Percentiles rank a stretch among this genome's conserved stretches.
phyloP scores from a whole-genome alignment of 2,888 invertebrate species.

The Tetragonisca angustula region DNA sequence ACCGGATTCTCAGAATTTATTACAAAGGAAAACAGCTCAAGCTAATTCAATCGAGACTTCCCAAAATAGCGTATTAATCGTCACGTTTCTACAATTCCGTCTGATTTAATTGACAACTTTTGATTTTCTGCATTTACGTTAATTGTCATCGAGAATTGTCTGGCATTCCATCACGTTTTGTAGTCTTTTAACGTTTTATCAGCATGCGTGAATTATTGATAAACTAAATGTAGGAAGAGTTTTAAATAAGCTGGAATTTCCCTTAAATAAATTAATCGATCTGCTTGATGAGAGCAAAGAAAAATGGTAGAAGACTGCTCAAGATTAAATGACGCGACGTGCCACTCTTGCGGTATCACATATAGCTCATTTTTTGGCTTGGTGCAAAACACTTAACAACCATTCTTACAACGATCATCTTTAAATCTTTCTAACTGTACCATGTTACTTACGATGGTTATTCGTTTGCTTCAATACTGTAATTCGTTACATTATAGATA shows the following conservation, averaged over 20 bases:
- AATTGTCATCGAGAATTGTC: no score
- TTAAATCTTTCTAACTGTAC: background rate
- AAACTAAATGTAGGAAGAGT: constrained; percentile 7
- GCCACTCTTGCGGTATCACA: constrained; percentile 28
- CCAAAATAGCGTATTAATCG: constrained; percentile 4
- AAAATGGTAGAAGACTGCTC: constrained; percentile 53
- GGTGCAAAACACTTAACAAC: background rate
- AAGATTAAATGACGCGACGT: constrained; percentile 50
- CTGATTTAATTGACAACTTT: background rate
- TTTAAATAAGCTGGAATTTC: constrained; percentile 44
- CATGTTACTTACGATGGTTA: background rate
- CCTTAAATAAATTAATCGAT: constrained; percentile 69
- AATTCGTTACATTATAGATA: background rate
- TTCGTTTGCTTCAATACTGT: constrained; percentile 13
- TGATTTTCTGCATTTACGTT: background rate
- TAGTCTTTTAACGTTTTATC: constrained; percentile 2
- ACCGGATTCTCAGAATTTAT: constrained; percentile 16
- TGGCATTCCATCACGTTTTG: background rate
- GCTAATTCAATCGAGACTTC: constrained; percentile 9
- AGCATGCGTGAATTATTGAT: background rate
- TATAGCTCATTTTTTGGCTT: constrained; percentile 32
- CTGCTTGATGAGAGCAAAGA: constrained; percentile 5
- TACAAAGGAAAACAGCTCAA: background rate
- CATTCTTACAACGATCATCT: background rate
- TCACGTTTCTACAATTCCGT: background rate